Conservation (phyloP, 2,113 vertebrate species). For the Capra hircus region DNA sequence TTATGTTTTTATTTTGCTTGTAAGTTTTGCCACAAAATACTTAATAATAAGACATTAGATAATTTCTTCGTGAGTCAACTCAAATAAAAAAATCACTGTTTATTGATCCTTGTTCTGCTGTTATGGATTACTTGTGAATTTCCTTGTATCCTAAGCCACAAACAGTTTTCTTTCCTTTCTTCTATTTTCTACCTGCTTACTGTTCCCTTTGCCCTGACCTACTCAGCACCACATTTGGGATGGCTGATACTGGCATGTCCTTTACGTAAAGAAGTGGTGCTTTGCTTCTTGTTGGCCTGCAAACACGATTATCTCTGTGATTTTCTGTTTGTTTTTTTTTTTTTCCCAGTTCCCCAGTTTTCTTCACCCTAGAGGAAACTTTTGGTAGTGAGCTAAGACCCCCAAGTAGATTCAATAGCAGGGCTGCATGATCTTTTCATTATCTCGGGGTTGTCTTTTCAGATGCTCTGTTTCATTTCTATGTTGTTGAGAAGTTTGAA, state of each 20-base stretch:
- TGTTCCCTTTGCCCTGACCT: background rate
- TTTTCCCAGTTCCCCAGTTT: background rate
- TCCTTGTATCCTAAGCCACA: fast-evolving
- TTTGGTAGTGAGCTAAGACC: background rate
- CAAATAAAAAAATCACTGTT: background rate
- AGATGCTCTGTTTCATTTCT: conserved; percentile 47
- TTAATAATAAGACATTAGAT: background rate
- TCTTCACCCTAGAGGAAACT: background rate
- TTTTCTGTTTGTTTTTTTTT: background rate
- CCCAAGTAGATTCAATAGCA: conserved; percentile 5
- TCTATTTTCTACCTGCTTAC: background rate
- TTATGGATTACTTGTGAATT: background rate
- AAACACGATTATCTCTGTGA: background rate
- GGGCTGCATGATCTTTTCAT: conserved; percentile 6
- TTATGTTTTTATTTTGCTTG: background rate
- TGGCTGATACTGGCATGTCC: background rate
- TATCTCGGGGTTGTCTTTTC: conserved; percentile 42
- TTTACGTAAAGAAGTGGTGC: fast-evolving
- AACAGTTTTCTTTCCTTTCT: background rate
- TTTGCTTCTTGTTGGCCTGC: background rate
- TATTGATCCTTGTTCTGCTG: background rate
- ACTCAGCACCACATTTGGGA: background rate
- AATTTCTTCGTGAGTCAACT: background rate
- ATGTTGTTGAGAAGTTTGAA: conserved; percentile 43
- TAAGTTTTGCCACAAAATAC: background rate